Evolutionary conservation across 2,113 vertebrate species (phyloP).

Genomic region (Carollia perspicillata): DNA sequence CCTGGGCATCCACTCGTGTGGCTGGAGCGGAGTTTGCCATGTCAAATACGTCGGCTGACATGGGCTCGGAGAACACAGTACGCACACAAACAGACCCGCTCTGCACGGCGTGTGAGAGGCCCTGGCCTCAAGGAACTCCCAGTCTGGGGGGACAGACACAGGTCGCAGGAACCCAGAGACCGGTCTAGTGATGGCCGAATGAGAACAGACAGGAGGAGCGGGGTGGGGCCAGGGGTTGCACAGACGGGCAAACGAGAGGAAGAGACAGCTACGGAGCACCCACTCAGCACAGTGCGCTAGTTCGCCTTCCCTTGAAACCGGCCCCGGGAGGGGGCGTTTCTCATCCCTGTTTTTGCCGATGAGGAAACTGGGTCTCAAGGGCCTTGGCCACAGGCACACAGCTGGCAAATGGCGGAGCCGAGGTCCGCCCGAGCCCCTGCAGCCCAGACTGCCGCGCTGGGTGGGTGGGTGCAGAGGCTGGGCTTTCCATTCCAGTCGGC

Average conservation of each 20-base stretch:
- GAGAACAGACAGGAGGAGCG: not conserved
- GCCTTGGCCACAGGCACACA: not conserved
- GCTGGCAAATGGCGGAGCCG: not conserved
- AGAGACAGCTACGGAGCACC: accelerated
- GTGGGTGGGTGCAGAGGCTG: not conserved
- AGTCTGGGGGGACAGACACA: not conserved
- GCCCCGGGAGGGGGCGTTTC: not conserved
- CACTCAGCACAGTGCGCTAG: accelerated
- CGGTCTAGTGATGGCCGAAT: not conserved
- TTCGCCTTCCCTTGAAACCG: not conserved
- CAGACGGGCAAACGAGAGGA: not conserved
- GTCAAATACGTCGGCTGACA: slow-evolving; percentile 74
- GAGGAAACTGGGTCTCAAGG: not conserved
- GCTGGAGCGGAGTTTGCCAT: slow-evolving; percentile 71
- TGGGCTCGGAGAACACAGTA: slow-evolving; percentile 22
- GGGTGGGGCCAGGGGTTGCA: not conserved
- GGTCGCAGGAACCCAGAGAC: not conserved
- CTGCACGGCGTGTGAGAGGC: not conserved
- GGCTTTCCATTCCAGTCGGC: not conserved
- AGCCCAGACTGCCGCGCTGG: not conserved
- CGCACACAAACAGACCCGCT: not conserved
- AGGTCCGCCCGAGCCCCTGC: not conserved
- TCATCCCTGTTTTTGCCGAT: not conserved
- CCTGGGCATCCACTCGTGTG: slow-evolving; percentile 8
- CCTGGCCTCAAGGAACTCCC: not conserved